Percentiles rank a stretch among this genome's conserved stretches.
These are phyloP conservation scores for Hydroisotoma schaefferi DNA, from an alignment of 2,888 invertebrate genomes.

Conservation along the genomic window DNA sequence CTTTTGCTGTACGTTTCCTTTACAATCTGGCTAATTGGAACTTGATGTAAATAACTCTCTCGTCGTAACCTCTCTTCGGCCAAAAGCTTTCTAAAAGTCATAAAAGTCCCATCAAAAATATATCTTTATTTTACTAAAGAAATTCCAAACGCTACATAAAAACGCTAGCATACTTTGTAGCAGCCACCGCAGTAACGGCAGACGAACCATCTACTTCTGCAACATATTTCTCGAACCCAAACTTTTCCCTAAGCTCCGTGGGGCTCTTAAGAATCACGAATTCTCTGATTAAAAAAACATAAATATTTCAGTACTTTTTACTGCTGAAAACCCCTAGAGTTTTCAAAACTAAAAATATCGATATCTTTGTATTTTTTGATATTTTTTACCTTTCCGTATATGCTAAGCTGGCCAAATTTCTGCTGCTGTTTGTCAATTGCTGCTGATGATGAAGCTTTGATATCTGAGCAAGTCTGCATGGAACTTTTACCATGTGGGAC, in stretches of 20 bases:
- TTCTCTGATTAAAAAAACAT: slow-evolving; percentile 7
- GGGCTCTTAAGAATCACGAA: slow-evolving; percentile 21
- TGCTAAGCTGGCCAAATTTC: no score
- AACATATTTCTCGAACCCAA: slow-evolving; percentile 21
- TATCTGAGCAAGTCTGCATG: no score
- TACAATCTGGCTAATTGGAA: slow-evolving; percentile 15
- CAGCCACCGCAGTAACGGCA: slow-evolving; percentile 20
- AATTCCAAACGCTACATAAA: background rate
- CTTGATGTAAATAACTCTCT: slow-evolving; percentile 5
- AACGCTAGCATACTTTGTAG: slow-evolving; percentile 21
- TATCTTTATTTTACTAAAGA: background rate
- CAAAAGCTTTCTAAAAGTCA: slow-evolving; percentile 20
- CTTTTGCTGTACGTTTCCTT: no score
- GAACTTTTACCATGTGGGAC: no score
- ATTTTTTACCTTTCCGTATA: no score
- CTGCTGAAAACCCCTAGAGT: no score
- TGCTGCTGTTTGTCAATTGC: no score
- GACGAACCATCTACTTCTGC: slow-evolving; percentile 18
- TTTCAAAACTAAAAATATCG: no score
- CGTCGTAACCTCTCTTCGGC: slow-evolving; percentile 23
- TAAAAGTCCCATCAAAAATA: background rate
- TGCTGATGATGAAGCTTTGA: no score
- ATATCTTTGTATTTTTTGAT: no score
- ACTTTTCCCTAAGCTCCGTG: slow-evolving; percentile 10
- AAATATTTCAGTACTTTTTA: no score